Conservation (phyloP, 2,888 invertebrate genomes). For the Sesia bembeciformis region DNA sequence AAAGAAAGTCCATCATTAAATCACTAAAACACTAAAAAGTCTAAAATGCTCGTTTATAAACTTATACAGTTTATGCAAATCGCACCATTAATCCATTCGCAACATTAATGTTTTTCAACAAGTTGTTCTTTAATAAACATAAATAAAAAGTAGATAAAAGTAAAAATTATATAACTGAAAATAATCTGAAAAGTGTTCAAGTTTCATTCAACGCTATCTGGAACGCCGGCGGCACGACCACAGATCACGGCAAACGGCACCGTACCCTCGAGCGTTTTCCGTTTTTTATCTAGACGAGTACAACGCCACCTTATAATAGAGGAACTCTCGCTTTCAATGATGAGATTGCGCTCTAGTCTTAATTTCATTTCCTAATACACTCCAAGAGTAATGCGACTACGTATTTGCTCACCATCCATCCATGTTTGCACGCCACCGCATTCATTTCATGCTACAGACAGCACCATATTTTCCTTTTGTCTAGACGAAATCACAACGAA, state of each 20-base stretch:
- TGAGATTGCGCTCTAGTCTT: constrained; percentile 32
- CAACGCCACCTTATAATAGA: constrained; percentile 3
- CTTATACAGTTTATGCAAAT: no score
- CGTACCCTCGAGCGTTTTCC: constrained; percentile 11
- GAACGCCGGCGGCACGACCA: constrained; percentile 18
- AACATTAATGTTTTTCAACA: no score
- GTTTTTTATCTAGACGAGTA: constrained; percentile 11
- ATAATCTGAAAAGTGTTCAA: constrained; percentile 17
- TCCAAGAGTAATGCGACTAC: constrained; percentile 16
- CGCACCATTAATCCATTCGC: no score
- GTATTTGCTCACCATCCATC: constrained; percentile 59
- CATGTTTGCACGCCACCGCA: constrained; percentile 57
- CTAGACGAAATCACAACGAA: constrained; percentile 73
- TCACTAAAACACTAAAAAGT: no score
- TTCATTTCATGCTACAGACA: constrained; percentile 56
- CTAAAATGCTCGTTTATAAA: no score
- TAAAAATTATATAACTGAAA: constrained; percentile 13
- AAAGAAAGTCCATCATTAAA: no score
- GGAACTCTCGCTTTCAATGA: constrained; percentile 12
- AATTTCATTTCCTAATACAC: constrained; percentile 70
- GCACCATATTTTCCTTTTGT: constrained; percentile 70
- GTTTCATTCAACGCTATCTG: constrained; percentile 16
- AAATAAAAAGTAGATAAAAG: neutral
- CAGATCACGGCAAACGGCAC: constrained; percentile 13
- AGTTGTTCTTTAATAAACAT: no score